Evolutionary conservation across 2,888 invertebrate genomes (phyloP), one percentile per base, ranked within the genome.

Genomic region (Cataglyphis rosenhaueri): DNA sequence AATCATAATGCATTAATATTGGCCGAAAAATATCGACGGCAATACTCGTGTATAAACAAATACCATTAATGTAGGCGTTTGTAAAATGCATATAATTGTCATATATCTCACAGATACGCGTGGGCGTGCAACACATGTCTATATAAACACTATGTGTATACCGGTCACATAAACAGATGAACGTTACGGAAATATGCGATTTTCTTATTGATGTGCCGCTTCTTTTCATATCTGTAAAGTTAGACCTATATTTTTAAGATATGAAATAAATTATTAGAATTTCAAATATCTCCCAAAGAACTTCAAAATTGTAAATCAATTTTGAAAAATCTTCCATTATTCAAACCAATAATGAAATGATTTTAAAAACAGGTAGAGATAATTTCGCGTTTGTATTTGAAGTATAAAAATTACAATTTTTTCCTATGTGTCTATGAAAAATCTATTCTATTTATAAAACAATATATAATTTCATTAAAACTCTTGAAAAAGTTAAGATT

Each of bases 151-250:
- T 52, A 32, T 65, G 55, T 75, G 70, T 82, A 83, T 68, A 86
- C 78, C 57, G 73, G 38, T 8, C 29, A 71, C 41, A 85, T 88
- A 88, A 89, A 89, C 89, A 88, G 75, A 84, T 78, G 74, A 71
- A 76, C 78, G 86, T 81, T 87, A 87, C 87, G 85, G 88, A 90
- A 89, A 90, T 71, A 85, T 71, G 38, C 25, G 38, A 38, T 12
- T 25, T 71, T 52, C 52, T n/a, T 52, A 52, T 52, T n/a, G n/a
- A 52, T 52, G 83, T 57, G 61, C 57, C 9, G 57, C 29, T 59
- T 52, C 52, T 52, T 52, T n/a, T 52, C 15, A 48, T 8, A n/a
- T n/a, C n/a, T 52, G n/a, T n/a, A n/a, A 52, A 52, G 8, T 52
- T 52, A 52, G 18, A 52, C n/a, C 8, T 52, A 52, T 2, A 52